Conservation (phyloP, 2,888 invertebrate genomes). For the Laothoe populi region DNA sequence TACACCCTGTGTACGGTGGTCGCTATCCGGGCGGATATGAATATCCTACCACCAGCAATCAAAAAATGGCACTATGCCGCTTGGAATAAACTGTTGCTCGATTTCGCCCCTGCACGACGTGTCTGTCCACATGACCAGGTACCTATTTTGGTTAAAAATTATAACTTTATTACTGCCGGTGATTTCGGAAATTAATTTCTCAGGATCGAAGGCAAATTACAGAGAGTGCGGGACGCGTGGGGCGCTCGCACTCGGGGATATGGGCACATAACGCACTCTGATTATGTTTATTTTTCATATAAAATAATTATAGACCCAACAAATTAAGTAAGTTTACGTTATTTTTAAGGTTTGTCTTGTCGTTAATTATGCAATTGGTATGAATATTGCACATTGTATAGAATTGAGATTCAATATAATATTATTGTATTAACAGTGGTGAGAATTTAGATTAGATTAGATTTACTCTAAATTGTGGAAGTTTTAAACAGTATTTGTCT, state of each 20-base stretch:
- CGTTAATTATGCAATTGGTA: neutral
- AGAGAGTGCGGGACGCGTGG: conserved; percentile 46
- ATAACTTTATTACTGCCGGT: conserved; percentile 80
- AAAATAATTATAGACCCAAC: conserved; percentile 32
- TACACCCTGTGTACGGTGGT: no score
- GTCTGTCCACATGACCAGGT: conserved; percentile 62
- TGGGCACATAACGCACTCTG: conserved; percentile 25
- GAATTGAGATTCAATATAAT: no score
- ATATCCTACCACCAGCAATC: no score
- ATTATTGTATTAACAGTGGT: no score
- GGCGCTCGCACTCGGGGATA: conserved; percentile 18
- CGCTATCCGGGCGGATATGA: no score
- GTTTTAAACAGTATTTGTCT: no score
- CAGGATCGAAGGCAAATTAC: conserved; percentile 76
- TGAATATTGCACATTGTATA: no score
- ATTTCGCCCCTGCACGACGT: conserved; percentile 58
- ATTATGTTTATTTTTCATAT: conserved; percentile 25
- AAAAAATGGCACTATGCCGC: neutral
- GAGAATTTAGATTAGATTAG: no score
- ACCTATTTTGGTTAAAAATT: conserved; percentile 76
- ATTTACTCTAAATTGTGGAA: no score
- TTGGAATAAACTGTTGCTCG: conserved; percentile 25
- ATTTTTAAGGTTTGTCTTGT: neutral
- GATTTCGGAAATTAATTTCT: conserved; percentile 82
- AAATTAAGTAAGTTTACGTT: neutral